These are phyloP conservation scores for Bathybates hornii DNA, from an alignment of 2,113 vertebrate genomes.

Conservation along the genomic window DNA sequence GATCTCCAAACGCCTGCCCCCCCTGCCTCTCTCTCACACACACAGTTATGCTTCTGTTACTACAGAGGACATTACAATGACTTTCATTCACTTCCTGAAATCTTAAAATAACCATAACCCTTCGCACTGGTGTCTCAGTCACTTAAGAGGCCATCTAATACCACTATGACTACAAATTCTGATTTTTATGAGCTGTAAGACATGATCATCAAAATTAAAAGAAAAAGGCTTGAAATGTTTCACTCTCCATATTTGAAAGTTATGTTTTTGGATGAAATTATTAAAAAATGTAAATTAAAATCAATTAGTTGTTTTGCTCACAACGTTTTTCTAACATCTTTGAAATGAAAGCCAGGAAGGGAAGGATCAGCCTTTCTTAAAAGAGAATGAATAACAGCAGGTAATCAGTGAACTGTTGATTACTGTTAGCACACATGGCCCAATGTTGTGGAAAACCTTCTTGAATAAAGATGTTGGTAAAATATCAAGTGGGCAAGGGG, in stretches of 20 bases:
- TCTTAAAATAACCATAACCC: background rate
- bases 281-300: background rate
- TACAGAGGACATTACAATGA: background rate
- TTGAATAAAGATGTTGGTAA: background rate
- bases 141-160: background rate
- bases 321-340: background rate
- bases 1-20: constrained; percentile 7
- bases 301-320: background rate
- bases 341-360: background rate
- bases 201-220: background rate
- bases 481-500: background rate
- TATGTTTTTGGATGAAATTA: background rate
- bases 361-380: background rate
- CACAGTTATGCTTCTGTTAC: background rate
- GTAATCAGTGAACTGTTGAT: background rate
- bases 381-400: background rate
- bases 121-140: background rate
- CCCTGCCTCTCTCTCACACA: background rate
- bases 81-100: background rate
- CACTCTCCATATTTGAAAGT: background rate
- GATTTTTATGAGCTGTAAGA: background rate
- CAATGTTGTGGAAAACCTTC: background rate
- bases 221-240: background rate
- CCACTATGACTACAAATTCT: background rate
- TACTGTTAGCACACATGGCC: background rate